phyloP scores from a whole-genome alignment of 2,888 invertebrate species.

The Dorcus parallelipipedus region DNA sequence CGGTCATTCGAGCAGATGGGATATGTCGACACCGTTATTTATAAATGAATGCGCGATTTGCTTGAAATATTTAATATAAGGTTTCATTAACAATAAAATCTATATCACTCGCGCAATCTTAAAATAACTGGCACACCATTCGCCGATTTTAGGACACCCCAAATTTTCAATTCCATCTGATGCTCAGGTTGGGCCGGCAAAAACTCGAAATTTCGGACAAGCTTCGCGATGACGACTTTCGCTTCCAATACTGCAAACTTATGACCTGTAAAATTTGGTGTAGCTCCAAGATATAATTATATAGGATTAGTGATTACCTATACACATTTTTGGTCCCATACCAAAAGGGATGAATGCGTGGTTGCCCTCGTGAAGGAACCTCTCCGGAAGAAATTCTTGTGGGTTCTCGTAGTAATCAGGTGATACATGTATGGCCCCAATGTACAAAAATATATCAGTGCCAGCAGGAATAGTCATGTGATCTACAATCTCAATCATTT shows the following conservation, averaged over 20 bases:
- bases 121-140: conserved; percentile 11
- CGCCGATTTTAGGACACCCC: conserved; percentile 10
- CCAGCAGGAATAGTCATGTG: too few relatives aligned
- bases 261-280: too few relatives aligned
- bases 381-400: conserved; percentile 18
- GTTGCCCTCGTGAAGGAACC: conserved; percentile 12
- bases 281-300: too few relatives aligned
- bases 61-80: too few relatives aligned
- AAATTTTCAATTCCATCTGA: background rate
- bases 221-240: too few relatives aligned
- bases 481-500: too few relatives aligned
- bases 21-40: too few relatives aligned
- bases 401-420: conserved; percentile 17
- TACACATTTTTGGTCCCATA: background rate
- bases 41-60: too few relatives aligned
- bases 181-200: background rate
- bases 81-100: too few relatives aligned
- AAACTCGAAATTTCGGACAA: conserved; percentile 8
- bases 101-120: too few relatives aligned
- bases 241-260: too few relatives aligned
- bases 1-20: too few relatives aligned
- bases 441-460: background rate
- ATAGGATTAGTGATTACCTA: background rate
- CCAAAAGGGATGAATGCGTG: background rate
- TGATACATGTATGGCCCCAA: conserved; percentile 12